Evolutionary conservation across 2,888 invertebrate genomes (phyloP), one percentile per base, ranked within the genome.

Genomic region (Pachymerium ferrugineum): DNA sequence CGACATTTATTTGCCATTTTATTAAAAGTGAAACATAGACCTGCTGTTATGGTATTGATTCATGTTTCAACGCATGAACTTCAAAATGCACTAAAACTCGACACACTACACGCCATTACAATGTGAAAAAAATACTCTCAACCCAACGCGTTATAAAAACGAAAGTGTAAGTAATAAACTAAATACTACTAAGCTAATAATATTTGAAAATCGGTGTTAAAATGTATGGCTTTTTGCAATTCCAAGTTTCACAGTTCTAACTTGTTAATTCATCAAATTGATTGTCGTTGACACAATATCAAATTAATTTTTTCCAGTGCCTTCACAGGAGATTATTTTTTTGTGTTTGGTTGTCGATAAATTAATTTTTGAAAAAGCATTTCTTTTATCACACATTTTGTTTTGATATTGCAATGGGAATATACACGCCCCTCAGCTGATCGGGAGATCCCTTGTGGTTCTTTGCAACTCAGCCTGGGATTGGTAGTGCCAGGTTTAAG

Each of bases 11-110:
- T 54, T 22, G 47, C 47, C 47, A 54, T 54, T 54, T 54, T 54
- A 54, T 54, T 54, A 54, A 54, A 54, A 54, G 47, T 54, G 47
- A 54, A 54, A 54, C 47, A n/a, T n/a, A 54, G 47, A 54, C 47
- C 47, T 54, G 47, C 47, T 54, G 19, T n/a, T 19, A 54, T 38
- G 16, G 38, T 54, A 54, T 54, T 54, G 47, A 54, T 54, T 54
- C 47, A 54, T 10, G 47, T 54, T 54, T 19, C 47, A 16, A 3
- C 4, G 47, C 47, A 54, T 54, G 22, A n/a, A 54, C 19, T 54
- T 19, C 47, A 54, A 19, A 54, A 54, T 54, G 47, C 47, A 54
- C 47, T 54, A 54, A 54, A 54, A n/a, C n/a, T n/a, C n/a, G n/a
- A n/a, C n/a, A n/a, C n/a, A n/a, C n/a, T n/a, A n/a, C n/a, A n/a